Evolutionary conservation across 1,140 invertebrate genomes (phyloP).

Genomic region (Nixonia krombeini): DNA sequence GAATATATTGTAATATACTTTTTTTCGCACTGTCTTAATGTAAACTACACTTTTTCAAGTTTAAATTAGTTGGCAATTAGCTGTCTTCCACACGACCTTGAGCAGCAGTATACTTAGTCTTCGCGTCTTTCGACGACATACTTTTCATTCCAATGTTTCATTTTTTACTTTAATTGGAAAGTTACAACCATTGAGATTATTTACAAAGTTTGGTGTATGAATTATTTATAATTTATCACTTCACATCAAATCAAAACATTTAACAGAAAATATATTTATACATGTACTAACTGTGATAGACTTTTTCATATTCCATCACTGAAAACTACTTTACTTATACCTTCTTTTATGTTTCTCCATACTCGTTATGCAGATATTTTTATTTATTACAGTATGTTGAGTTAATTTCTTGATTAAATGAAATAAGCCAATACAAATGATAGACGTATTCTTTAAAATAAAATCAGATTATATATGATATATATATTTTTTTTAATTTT

Average conservation of each 20-base stretch:
- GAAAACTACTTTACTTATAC: too few species aligned
- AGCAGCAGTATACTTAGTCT: conserved; percentile 46
- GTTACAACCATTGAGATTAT: conserved; percentile 26
- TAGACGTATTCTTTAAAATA: too few species aligned
- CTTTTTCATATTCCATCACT: too few species aligned
- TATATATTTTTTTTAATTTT: too few species aligned
- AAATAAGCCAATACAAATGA: too few species aligned
- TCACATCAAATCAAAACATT: too few species aligned
- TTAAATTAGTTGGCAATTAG: conserved; percentile 57
- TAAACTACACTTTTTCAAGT: conserved; percentile 23
- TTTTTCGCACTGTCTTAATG: conserved; percentile 15
- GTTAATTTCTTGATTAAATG: too few species aligned
- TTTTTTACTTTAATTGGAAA: conserved; percentile 32
- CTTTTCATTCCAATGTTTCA: neutral
- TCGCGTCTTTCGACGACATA: conserved; percentile 31
- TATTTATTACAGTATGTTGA: too few species aligned
- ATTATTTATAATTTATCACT: neutral
- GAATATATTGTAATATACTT: conserved; percentile 6
- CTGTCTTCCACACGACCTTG: conserved; percentile 28
- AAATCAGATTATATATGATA: too few species aligned
- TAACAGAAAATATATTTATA: too few species aligned
- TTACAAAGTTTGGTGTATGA: conserved; percentile 3
- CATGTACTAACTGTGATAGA: too few species aligned
- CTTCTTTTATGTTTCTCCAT: conserved; percentile 28
- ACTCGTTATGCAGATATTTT: too few species aligned